Evolutionary conservation across 2,113 vertebrate species (phyloP).

Genomic region (Malurus elegans): DNA sequence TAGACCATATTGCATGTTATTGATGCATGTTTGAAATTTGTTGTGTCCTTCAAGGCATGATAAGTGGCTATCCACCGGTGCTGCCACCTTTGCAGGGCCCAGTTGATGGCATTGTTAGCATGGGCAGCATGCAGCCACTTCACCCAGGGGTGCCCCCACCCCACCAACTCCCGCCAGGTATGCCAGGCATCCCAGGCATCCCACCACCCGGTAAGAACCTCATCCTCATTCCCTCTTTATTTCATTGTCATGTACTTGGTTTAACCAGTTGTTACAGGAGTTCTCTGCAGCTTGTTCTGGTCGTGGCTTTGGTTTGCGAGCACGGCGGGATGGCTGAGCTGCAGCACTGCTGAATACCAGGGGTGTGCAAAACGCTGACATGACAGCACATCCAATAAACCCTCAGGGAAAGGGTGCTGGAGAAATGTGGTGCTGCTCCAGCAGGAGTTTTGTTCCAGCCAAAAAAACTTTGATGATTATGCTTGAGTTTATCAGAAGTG

Average conservation of each 20-base stretch:
- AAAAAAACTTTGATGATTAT: not conserved
- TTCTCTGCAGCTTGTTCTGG: constrained; percentile 70
- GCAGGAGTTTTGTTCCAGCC: not conserved
- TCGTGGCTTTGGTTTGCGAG: not conserved
- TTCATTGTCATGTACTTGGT: constrained; percentile 78
- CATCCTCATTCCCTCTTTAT: constrained; percentile 80
- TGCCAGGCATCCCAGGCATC: constrained; percentile 88
- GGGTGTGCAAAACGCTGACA: not conserved
- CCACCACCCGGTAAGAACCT: constrained; percentile 89
- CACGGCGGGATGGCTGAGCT: not conserved
- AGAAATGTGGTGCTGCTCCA: not conserved
- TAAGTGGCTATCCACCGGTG: constrained; percentile 89
- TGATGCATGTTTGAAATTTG: constrained; percentile 89
- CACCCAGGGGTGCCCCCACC: constrained; percentile 88
- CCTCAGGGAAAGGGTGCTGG: not conserved
- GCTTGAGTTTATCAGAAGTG: not conserved
- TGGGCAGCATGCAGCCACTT: constrained; percentile 92
- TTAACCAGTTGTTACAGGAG: constrained; percentile 77
- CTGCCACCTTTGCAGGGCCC: constrained; percentile 87
- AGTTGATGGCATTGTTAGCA: constrained; percentile 92
- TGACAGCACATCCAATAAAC: not conserved
- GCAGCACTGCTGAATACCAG: not conserved
- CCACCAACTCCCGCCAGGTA: constrained; percentile 86
- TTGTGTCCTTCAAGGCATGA: constrained; percentile 93
- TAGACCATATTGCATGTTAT: constrained; percentile 90